Conservation (phyloP, 2,888 invertebrate genomes). For the Hetaerina titia region DNA sequence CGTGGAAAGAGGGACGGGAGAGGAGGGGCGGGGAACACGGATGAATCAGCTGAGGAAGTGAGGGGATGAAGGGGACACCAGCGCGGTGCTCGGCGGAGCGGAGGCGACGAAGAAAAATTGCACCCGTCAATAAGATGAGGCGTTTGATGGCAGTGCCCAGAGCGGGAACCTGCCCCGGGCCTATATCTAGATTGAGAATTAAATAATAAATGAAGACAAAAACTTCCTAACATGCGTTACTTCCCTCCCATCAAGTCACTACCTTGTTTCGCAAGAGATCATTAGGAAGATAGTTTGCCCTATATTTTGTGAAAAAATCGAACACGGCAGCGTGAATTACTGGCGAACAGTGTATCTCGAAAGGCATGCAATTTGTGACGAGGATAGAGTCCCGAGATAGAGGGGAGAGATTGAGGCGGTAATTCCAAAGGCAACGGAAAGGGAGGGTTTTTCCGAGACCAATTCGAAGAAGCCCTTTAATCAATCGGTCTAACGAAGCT, state of each 20-base stretch:
- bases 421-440: constrained; percentile 5
- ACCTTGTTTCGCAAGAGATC: background rate
- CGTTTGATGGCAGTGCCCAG: background rate
- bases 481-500: constrained; percentile 30
- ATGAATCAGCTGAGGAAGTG: background rate
- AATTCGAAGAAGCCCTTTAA: constrained; percentile 26
- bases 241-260: background rate
- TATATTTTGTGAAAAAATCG: background rate
- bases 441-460: background rate
- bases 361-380: constrained; percentile 15
- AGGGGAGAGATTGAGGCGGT: background rate
- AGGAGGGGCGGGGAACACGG: background rate
- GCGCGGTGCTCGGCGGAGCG: background rate
- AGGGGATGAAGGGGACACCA: background rate
- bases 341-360: background rate
- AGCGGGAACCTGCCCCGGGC: background rate
- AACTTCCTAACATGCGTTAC: background rate
- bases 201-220: constrained; percentile 19
- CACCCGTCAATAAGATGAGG: constrained; percentile 27
- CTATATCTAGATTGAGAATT: constrained; percentile 20
- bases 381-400: background rate
- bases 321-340: background rate
- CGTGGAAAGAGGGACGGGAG: constrained; percentile 10
- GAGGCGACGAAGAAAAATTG: constrained; percentile 16
- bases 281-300: background rate